Conservation (phyloP, 2,113 vertebrate genomes). For the Calidris pygmaea region DNA sequence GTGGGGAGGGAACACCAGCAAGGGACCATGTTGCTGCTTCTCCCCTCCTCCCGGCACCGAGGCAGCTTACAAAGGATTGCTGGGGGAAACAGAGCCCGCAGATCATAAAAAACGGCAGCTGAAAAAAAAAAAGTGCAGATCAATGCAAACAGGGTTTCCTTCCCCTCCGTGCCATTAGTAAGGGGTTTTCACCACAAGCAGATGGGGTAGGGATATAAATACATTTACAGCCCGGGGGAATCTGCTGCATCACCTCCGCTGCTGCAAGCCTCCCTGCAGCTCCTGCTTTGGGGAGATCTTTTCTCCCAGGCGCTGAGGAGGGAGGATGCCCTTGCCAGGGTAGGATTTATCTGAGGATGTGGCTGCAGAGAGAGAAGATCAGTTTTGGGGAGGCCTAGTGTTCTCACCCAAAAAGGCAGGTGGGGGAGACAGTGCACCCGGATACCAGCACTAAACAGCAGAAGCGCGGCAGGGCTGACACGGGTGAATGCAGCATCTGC, state of each 20-base stretch:
- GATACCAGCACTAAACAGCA: background rate
- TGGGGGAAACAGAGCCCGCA: background rate
- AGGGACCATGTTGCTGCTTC: background rate
- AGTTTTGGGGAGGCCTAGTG: background rate
- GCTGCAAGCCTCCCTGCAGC: background rate
- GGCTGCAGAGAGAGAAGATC: background rate
- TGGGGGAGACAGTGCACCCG: background rate
- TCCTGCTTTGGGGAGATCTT: background rate
- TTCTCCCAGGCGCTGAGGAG: background rate
- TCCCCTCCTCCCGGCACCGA: background rate
- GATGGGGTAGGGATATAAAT: background rate
- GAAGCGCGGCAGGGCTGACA: background rate
- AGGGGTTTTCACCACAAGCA: background rate
- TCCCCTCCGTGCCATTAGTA: background rate
- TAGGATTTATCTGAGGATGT: background rate
- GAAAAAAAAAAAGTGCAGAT: background rate
- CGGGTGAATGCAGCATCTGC: background rate
- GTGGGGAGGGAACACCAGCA: background rate
- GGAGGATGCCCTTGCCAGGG: background rate
- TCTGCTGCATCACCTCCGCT: constrained; percentile 10
- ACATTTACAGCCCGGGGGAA: background rate
- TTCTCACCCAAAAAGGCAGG: background rate
- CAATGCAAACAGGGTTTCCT: background rate
- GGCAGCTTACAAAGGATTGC: background rate
- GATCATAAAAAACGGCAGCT: background rate